Evolutionary conservation across 2,113 vertebrate genomes (phyloP).

Genomic region (Nanorana parkeri): DNA sequence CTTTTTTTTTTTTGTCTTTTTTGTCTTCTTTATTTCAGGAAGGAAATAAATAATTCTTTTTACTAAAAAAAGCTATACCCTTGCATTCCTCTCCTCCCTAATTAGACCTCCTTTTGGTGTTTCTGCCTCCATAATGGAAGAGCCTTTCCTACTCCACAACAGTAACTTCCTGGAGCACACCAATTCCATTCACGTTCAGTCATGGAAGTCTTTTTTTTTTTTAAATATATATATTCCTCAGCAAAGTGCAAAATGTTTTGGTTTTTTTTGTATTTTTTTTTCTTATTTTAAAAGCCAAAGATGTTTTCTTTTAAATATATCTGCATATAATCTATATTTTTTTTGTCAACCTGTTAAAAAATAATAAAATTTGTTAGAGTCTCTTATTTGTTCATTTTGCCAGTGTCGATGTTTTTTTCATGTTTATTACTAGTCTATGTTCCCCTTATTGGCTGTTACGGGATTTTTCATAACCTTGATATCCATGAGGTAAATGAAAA

Average conservation of each 20-base stretch:
- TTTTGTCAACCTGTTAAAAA: constrained; percentile 55
- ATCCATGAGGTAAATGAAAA: constrained; percentile 67
- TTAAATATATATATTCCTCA: constrained; percentile 58
- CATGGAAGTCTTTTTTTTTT: constrained; percentile 42
- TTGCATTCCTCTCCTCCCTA: constrained; percentile 60
- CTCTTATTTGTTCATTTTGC: constrained; percentile 57
- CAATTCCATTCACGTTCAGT: constrained; percentile 42
- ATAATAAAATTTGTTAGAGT: constrained; percentile 63
- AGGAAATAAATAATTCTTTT: constrained; percentile 35
- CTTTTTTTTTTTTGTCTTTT: constrained; percentile 7
- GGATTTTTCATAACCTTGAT: constrained; percentile 86
- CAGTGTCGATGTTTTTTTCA: constrained; percentile 62
- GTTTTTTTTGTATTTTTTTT: constrained; percentile 63
- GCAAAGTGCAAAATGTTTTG: constrained; percentile 56
- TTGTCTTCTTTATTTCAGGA: constrained; percentile 16
- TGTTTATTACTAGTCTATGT: constrained; percentile 52
- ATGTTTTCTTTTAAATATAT: constrained; percentile 58
- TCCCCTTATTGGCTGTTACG: constrained; percentile 68
- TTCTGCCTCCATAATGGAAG: constrained; percentile 56
- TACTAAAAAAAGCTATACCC: constrained; percentile 39
- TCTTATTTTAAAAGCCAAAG: constrained; percentile 58
- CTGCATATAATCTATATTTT: constrained; percentile 57
- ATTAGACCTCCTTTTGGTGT: constrained; percentile 36
- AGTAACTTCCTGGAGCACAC: constrained; percentile 43
- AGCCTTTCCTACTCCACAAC: constrained; percentile 27